Evolutionary conservation across 2,797 vertebrate species (phyloP).

Genomic region (Macropus fuliginosus): DNA sequence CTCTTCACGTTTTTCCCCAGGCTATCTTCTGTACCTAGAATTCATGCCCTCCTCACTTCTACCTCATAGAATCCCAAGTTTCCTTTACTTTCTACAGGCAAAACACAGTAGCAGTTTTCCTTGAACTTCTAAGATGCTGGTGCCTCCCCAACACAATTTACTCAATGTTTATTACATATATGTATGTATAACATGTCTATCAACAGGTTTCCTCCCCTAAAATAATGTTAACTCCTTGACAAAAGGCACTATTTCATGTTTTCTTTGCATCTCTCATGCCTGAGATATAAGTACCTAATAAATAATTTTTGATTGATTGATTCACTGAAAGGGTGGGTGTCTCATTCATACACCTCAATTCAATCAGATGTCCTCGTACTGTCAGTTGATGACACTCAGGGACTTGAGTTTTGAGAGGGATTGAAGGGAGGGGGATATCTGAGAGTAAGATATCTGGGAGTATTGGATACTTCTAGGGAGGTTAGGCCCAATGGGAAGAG

Average conservation of each 20-base stretch:
- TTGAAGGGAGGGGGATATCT: background rate
- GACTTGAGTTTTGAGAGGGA: constrained; percentile 10
- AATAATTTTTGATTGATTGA: background rate
- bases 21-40: background rate
- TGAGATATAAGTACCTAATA: background rate
- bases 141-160: background rate
- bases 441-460: constrained; percentile 18
- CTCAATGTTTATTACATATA: too few species aligned
- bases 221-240: background rate
- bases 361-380: background rate
- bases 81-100: background rate
- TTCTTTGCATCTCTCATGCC: background rate
- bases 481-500: background rate
- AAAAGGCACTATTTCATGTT: background rate
- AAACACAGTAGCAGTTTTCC: background rate
- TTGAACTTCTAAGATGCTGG: background rate
- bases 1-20: background rate
- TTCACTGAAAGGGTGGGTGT: background rate
- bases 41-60: background rate
- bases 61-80: background rate
- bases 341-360: background rate
- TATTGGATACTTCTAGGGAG: background rate
- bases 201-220: background rate
- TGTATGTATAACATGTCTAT: too few species aligned
- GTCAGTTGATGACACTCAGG: background rate